Base-by-base conservation (phyloP, 2,113 vertebrate species). In the Myrmophylax atrothorax region DNA sequence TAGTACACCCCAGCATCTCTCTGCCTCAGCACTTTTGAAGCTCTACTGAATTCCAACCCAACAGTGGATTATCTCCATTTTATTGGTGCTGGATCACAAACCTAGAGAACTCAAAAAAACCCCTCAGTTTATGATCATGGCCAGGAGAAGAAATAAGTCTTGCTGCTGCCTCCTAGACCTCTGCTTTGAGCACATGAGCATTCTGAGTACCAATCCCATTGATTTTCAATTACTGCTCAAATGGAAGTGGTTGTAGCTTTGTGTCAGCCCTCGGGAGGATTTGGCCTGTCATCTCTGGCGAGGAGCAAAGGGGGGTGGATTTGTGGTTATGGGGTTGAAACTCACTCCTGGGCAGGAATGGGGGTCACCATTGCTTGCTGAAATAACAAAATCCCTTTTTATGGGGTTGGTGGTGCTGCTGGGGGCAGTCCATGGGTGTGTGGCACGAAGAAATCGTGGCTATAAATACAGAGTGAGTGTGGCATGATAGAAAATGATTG, bases 181-280 rank as follows among this genome's bases (percentile, higher is more conserved):
- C 25, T 82, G 66, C 85, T 91, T 72, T 56, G 75, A 93, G 66
- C 66, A 75, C 77, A 53, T 28, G 80, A 94, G 50, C 46, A 69
- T 95, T 83, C 77, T 46, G 79, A 59, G 69, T 63, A 84, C 90
- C 50, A 62, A 92, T 89, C 47, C 47, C 75, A 97, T 94, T 95
- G 97, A 97, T 96, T 97, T 97, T 96, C 96, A 94, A 92, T 96
- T 96, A 93, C 13, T 4, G n/a, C 92, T 92, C 73, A 95, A 92
- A 95, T 93, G 91, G 85, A 80, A 93, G 70, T n/a, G 69, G 89
- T 84, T 94, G 89, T 95, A 94, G 78, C 77, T 92, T 79, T 52
- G 75, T 91, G 86, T 90, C 85, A 93, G 42, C 83, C 82, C 96
- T 67, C 35, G 0, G 80, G 88, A 95, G 88, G 29, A 37, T 76